Evolutionary conservation across 30 jellyfish, hydroid and myxozoan genomes (phyloP).

Genomic region (Mastigias papua): DNA sequence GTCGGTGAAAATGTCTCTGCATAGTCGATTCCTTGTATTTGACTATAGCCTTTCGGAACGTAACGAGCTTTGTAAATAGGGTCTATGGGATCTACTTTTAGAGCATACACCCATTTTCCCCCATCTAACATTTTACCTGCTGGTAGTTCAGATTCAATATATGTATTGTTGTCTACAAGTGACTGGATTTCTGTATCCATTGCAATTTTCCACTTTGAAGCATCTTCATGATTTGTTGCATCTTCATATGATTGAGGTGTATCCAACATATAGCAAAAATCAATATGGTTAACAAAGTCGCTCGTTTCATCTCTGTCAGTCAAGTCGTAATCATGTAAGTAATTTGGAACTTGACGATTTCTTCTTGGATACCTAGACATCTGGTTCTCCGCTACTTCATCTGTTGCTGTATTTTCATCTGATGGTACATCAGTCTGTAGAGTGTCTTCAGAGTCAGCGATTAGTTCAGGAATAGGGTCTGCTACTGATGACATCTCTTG

Average conservation of each 20-base stretch:
- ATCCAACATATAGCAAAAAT: slow-evolving; percentile 8
- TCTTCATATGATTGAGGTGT: slow-evolving; percentile 53
- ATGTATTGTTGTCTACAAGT: slow-evolving; percentile 60
- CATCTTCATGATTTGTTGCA: slow-evolving; percentile 54
- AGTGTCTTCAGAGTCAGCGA: not conserved
- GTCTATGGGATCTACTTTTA: slow-evolving; percentile 29
- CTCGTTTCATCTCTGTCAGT: not conserved
- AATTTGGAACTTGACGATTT: slow-evolving; percentile 9
- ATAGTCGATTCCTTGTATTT: slow-evolving; percentile 58
- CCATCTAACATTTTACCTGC: slow-evolving; percentile 66
- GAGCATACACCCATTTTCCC: slow-evolving; percentile 74
- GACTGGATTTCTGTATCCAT: slow-evolving; percentile 75
- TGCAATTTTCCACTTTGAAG: slow-evolving; percentile 70
- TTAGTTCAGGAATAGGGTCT: slow-evolving; percentile 18
- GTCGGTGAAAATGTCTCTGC: slow-evolving; percentile 68
- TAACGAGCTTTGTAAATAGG: slow-evolving; percentile 63
- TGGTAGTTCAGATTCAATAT: slow-evolving; percentile 47
- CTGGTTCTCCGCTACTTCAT: not conserved
- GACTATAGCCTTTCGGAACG: slow-evolving; percentile 73
- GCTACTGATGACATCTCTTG: not conserved
- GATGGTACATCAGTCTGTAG: slow-evolving; percentile 52
- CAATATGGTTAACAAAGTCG: not conserved
- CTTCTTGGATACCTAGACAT: slow-evolving; percentile 20
- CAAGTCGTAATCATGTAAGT: slow-evolving; percentile 16
- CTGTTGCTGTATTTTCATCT: slow-evolving; percentile 10